Conservation (phyloP, 2,888 invertebrate genomes). For the Geophilus truncorum region DNA sequence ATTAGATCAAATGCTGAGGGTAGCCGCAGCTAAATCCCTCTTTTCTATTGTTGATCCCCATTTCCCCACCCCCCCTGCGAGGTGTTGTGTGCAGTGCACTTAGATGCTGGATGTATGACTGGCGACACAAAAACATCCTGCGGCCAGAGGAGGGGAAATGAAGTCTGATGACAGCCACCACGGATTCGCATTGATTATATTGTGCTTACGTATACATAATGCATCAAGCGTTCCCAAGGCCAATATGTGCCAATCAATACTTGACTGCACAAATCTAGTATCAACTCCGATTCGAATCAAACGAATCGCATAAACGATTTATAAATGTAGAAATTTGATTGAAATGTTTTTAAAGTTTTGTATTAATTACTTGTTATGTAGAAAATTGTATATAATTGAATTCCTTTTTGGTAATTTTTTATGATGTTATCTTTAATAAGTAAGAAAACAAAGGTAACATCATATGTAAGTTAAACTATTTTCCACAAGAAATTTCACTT, state of each 20-base stretch:
- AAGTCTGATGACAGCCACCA: slow-evolving; percentile 18
- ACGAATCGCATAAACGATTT: neutral
- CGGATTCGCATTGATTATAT: slow-evolving; percentile 13
- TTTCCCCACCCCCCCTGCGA: neutral
- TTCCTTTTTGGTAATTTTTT: too few species aligned
- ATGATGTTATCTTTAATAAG: too few species aligned
- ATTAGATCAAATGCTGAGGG: neutral
- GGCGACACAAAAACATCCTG: slow-evolving; percentile 3
- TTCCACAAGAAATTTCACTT: too few species aligned
- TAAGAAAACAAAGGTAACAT: too few species aligned
- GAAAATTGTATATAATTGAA: too few species aligned
- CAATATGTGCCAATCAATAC: neutral
- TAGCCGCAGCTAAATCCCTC: neutral
- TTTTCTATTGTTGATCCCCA: neutral
- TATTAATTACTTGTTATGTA: too few species aligned
- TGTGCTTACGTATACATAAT: neutral
- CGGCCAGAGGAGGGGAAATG: neutral
- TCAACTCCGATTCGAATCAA: neutral
- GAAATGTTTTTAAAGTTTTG: too few species aligned
- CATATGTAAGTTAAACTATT: too few species aligned
- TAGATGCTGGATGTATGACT: neutral
- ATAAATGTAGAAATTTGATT: too few species aligned
- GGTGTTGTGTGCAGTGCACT: neutral
- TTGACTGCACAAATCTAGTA: neutral
- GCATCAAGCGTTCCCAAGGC: neutral